A percentile compares a stretch with the other conserved stretches of the same genome.
Evolutionary conservation across 2,888 invertebrate genomes (phyloP).

Genomic region (Sphaeridia pumilis): DNA sequence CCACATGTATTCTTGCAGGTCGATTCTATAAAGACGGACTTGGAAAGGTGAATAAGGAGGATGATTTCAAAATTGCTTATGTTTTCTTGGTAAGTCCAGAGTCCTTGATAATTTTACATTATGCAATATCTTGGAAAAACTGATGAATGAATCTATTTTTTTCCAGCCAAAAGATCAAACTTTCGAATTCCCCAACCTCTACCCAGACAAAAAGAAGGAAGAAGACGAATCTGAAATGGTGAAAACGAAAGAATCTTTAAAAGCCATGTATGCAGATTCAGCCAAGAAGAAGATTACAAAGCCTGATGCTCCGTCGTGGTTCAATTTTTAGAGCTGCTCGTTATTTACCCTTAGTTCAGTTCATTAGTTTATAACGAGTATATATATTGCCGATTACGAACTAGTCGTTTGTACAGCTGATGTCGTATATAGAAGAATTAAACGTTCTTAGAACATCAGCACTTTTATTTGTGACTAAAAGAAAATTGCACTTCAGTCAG

Average conservation of each 20-base stretch:
- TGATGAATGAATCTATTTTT: conserved; percentile 21
- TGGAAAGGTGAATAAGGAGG: conserved; percentile 59
- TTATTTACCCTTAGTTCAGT: no score
- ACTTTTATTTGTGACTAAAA: no score
- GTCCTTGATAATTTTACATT: background rate
- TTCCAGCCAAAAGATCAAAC: conserved; percentile 56
- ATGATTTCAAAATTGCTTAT: conserved; percentile 69
- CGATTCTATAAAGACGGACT: conserved; percentile 45
- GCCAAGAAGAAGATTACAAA: conserved; percentile 54
- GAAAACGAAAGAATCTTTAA: conserved; percentile 51
- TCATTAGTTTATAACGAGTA: no score
- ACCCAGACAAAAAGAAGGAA: conserved; percentile 41
- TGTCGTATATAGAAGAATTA: no score
- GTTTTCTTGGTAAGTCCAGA: conserved; percentile 55
- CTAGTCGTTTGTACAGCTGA: no score
- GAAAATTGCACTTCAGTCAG: no score
- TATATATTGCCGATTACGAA: no score
- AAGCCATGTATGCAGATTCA: conserved; percentile 50
- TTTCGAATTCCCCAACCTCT: conserved; percentile 68
- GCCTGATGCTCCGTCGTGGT: conserved; percentile 68
- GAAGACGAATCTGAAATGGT: conserved; percentile 48
- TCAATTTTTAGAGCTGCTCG: conserved; percentile 39
- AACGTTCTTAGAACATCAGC: no score
- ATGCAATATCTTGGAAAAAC: background rate
- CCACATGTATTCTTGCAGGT: no score